A percentile compares a stretch with the other conserved stretches of the same genome.
phyloP scores from a whole-genome alignment of 1,140 invertebrate species.

The Macrotrachela quadricornifera region DNA sequence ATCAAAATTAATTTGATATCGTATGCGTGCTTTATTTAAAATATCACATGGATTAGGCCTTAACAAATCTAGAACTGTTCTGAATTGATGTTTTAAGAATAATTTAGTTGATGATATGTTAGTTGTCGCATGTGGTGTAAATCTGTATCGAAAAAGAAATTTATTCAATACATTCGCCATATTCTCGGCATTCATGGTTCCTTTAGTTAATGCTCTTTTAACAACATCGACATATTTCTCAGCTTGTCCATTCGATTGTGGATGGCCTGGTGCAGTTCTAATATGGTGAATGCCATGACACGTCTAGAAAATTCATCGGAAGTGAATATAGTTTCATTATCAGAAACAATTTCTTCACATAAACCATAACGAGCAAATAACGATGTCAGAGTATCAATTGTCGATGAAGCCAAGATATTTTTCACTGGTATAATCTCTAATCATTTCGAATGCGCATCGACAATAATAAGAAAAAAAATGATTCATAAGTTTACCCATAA shows the following conservation, averaged over 20 bases:
- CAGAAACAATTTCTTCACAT: conserved; percentile 16
- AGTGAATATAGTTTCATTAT: conserved; percentile 22
- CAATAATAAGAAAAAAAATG: conserved; percentile 25
- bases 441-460: conserved; percentile 29
- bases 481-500: conserved; percentile 26
- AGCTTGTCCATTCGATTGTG: conserved; percentile 14
- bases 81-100: neutral
- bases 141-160: neutral
- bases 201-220: neutral
- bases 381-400: conserved; percentile 3
- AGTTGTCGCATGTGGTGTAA: neutral
- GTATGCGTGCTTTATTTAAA: no score
- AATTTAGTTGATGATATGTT: neutral
- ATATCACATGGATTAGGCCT: neutral
- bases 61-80: neutral
- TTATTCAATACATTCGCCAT: neutral
- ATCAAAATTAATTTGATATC: no score
- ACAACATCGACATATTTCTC: conserved; percentile 3
- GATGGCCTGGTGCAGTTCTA: conserved; percentile 14
- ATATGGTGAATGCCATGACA: conserved; percentile 16
- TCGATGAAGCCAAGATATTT: conserved; percentile 2
- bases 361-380: conserved; percentile 13
- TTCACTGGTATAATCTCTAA: conserved; percentile 16
- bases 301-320: conserved; percentile 18
- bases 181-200: no score